Evolutionary conservation across 2,888 invertebrate genomes (phyloP).

Genomic region (Drosophila greeni): DNA sequence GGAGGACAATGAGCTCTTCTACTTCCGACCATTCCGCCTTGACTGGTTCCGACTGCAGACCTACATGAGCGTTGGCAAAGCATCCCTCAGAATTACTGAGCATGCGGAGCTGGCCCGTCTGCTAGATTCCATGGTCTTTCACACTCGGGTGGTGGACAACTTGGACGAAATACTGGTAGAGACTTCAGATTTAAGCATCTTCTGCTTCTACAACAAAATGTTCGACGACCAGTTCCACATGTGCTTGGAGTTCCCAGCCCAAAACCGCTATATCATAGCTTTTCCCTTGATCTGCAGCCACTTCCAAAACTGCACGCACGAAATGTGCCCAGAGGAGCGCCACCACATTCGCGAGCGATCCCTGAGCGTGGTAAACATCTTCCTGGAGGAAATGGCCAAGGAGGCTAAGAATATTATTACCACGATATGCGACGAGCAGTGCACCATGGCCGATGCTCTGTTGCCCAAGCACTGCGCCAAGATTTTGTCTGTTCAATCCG

Average conservation of each 20-base stretch:
- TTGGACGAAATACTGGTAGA: conserved; percentile 97
- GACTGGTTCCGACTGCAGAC: conserved; percentile 99
- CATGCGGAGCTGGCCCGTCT: conserved; percentile 92
- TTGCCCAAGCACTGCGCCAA: conserved; percentile 97
- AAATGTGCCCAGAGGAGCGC: conserved; percentile 98
- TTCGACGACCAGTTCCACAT: conserved; percentile 99
- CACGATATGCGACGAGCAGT: conserved; percentile 98
- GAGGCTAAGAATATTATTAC: conserved; percentile 99
- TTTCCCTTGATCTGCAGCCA: conserved; percentile 99
- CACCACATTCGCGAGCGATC: conserved; percentile 97
- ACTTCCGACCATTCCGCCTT: conserved; percentile 95
- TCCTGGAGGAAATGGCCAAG: conserved; percentile 98
- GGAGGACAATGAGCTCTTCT: conserved; percentile 96
- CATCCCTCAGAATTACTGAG: conserved; percentile 87
- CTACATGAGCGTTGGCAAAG: conserved; percentile 91
- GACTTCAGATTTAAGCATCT: conserved; percentile 97
- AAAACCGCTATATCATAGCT: conserved; percentile 97
- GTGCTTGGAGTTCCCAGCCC: conserved; percentile 99
- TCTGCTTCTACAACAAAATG: conserved; percentile 97
- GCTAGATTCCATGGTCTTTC: conserved; percentile 97
- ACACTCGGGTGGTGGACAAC: conserved; percentile 98
- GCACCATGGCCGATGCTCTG: conserved; percentile 96
- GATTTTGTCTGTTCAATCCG: conserved; percentile 91
- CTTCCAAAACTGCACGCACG: conserved; percentile 98
- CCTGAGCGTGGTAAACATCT: conserved; percentile 97